These are phyloP conservation scores for Corvus moneduloides DNA, from an alignment of 2,113 vertebrate species.

Conservation along the genomic window DNA sequence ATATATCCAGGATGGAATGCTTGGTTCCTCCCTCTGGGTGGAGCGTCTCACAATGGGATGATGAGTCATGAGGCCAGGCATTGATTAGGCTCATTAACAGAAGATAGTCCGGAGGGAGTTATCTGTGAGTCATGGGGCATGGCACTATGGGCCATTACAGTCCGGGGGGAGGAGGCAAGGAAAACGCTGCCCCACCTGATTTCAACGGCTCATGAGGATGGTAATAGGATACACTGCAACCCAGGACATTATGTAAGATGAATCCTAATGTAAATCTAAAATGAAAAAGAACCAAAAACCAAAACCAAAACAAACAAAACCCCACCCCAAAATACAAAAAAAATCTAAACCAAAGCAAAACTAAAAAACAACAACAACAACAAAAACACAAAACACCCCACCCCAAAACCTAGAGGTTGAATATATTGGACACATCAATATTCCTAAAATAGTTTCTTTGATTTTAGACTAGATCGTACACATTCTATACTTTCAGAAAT, in stretches of 20 bases:
- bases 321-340: neutral
- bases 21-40: too few relatives aligned
- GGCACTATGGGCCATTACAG: too few relatives aligned
- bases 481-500: neutral
- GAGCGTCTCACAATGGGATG: too few relatives aligned
- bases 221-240: too few relatives aligned
- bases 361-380: neutral
- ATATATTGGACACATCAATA: neutral
- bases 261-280: neutral
- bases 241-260: neutral
- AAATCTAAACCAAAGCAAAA: neutral
- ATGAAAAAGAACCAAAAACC: fast-evolving
- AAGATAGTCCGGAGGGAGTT: too few relatives aligned
- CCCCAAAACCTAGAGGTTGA: neutral
- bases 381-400: fast-evolving
- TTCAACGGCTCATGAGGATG: too few relatives aligned
- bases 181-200: too few relatives aligned
- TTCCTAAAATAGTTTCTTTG: neutral
- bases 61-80: too few relatives aligned
- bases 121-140: too few relatives aligned
- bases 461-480: neutral
- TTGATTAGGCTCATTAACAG: too few relatives aligned
- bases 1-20: too few relatives aligned
- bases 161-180: too few relatives aligned
- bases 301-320: neutral